Conservation (phyloP, 1,140 invertebrate species). For the Temnothorax nylanderi region DNA sequence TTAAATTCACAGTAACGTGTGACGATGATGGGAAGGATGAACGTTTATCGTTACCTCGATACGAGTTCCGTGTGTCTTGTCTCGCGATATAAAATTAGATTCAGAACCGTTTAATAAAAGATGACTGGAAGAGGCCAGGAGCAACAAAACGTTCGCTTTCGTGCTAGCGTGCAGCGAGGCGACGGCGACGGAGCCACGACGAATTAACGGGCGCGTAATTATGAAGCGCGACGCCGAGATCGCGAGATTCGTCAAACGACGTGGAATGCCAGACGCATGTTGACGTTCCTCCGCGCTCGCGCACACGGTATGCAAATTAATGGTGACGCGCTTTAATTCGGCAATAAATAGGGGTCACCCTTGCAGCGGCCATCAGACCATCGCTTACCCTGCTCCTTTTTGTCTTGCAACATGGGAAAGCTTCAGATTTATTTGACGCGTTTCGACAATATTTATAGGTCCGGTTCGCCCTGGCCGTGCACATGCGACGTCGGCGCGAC, state of each 20-base stretch:
- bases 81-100: conserved; percentile 42
- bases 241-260: conserved; percentile 47
- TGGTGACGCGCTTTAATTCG: conserved; percentile 86
- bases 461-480: conserved; percentile 78
- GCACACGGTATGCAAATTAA: conserved; percentile 84
- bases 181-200: conserved; percentile 24
- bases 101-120: conserved; percentile 50
- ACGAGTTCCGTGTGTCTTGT: conserved; percentile 8
- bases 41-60: conserved; percentile 1
- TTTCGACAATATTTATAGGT: conserved; percentile 85
- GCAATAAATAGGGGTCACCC: conserved; percentile 86
- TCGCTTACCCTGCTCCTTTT: conserved; percentile 83
- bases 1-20: neutral
- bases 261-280: conserved; percentile 48
- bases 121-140: conserved; percentile 22
- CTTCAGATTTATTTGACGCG: conserved; percentile 85
- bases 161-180: conserved; percentile 10
- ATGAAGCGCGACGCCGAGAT: conserved; percentile 49
- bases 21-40: neutral
- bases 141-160: conserved; percentile 39
- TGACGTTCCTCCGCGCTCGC: conserved; percentile 62
- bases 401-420: conserved; percentile 83
- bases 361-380: conserved; percentile 80
- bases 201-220: conserved; percentile 55
- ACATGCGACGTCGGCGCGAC: conserved; percentile 72